Conservation (phyloP, 2,888 invertebrate species). For the Drosophila peninsularis region DNA sequence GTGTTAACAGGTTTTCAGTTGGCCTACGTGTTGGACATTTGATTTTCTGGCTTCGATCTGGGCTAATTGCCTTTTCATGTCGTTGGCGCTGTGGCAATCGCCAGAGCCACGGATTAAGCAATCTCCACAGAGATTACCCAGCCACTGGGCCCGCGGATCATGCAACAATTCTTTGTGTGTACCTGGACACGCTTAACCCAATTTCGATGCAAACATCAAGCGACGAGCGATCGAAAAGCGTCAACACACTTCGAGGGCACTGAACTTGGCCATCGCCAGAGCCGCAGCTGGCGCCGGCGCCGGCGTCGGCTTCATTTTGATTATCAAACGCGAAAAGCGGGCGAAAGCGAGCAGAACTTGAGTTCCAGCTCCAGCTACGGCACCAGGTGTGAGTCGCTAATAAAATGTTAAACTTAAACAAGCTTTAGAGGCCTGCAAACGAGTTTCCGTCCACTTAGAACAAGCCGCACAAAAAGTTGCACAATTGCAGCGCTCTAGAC, state of each 20-base stretch:
- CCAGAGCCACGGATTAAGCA: constrained; percentile 32
- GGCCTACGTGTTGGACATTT: constrained; percentile 69
- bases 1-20: constrained; percentile 68
- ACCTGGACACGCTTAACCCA: constrained; percentile 73
- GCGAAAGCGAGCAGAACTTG: constrained; percentile 69
- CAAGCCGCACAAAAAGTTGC: constrained; percentile 60
- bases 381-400: constrained; percentile 67
- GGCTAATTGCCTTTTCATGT: constrained; percentile 68
- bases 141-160: constrained; percentile 11
- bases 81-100: constrained; percentile 36
- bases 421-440: constrained; percentile 62
- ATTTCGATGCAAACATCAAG: constrained; percentile 58
- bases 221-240: constrained; percentile 28
- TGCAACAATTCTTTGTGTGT: constrained; percentile 28
- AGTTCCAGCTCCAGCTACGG: neutral
- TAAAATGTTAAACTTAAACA: constrained; percentile 70
- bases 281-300: constrained; percentile 5
- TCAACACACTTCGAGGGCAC: constrained; percentile 77
- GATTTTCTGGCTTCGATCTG: constrained; percentile 47
- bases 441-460: constrained; percentile 68
- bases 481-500: constrained; percentile 58
- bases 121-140: constrained; percentile 7
- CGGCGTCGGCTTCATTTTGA: constrained; percentile 45
- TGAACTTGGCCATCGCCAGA: constrained; percentile 69
- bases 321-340: constrained; percentile 71